Evolutionary conservation across 2,797 vertebrate species (phyloP), one percentile per base, ranked within the genome.

Genomic region (Etheostoma nigrum): DNA sequence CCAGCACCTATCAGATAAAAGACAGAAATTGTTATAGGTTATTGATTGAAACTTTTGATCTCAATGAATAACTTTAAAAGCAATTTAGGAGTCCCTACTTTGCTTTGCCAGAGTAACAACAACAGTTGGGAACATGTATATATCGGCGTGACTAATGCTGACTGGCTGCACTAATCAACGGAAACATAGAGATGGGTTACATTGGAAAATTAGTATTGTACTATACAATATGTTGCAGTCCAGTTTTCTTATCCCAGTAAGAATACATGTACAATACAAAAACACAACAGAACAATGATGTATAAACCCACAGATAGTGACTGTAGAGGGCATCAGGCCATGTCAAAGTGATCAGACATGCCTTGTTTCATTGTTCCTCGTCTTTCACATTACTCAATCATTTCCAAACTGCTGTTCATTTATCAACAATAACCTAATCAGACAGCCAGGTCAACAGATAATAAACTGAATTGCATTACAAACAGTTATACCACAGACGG

Each of bases 291-390:
- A 49, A 19, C n/a, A 51, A 15, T 30, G 36, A 48, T 67, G 11
- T 67, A 25, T 47, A 63, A 27, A 30, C 14, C 36, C 18, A 42
- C 52, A 58, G 52, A 58, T 52, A 45, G 59, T 18, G 36, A 66
- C 15, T n/a, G 8, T 36, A 61, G n/a, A 71, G 30, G 40, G 27
- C n/a, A 51, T 49, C 12, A 16, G 49, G 23, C 36, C 51, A 6
- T 69, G 42, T 60, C 15, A 64, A 27, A 53, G 14, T 73, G 13
- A 77, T 74, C 59, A 57, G 62, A 36, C 40, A n/a, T n/a, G 42
- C 5, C 59, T 45, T 23, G n/a, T 51, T 58, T 59, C 21, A 19
- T 48, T 15, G 13, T 44, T 36, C 13, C 16, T 53, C 9, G 2
- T 36, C 15, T 45, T 53, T n/a, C 23, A 52, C 12, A 58, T 55